These are phyloP conservation scores for Nestor notabilis DNA, from an alignment of 2,113 vertebrate genomes.

Conservation along the genomic window DNA sequence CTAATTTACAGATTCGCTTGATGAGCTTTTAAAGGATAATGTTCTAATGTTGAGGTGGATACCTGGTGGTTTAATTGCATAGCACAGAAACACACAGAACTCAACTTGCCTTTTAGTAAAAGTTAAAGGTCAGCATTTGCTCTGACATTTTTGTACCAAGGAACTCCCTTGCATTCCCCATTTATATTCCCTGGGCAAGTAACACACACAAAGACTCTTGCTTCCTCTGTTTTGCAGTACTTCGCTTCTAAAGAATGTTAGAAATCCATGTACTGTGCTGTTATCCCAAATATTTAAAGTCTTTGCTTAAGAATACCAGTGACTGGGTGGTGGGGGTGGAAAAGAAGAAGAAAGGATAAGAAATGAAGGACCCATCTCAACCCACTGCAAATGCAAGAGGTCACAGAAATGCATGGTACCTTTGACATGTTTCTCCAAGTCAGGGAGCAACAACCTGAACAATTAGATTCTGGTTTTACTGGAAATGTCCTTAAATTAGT, in stretches of 20 bases:
- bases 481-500: not conserved
- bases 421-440: not conserved
- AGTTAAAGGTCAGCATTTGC: conserved; percentile 1
- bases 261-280: not conserved
- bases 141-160: not conserved
- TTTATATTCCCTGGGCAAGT: not conserved
- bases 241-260: conserved; percentile 8
- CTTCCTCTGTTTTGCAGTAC: not conserved
- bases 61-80: not conserved
- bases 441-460: not conserved
- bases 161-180: not conserved
- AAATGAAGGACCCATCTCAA: not conserved
- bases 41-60: not conserved
- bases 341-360: not conserved
- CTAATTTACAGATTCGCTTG: not conserved
- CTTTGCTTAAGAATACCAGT: not conserved
- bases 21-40: not conserved
- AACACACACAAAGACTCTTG: not conserved
- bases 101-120: not conserved
- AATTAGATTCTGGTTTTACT: not conserved
- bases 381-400: not conserved
- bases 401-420: not conserved
- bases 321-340: not conserved
- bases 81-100: not conserved
- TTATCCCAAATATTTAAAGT: conserved; percentile 1